Evolutionary conservation across 2,888 invertebrate species (phyloP).

Genomic region (Orthonychiurus folsomi): DNA sequence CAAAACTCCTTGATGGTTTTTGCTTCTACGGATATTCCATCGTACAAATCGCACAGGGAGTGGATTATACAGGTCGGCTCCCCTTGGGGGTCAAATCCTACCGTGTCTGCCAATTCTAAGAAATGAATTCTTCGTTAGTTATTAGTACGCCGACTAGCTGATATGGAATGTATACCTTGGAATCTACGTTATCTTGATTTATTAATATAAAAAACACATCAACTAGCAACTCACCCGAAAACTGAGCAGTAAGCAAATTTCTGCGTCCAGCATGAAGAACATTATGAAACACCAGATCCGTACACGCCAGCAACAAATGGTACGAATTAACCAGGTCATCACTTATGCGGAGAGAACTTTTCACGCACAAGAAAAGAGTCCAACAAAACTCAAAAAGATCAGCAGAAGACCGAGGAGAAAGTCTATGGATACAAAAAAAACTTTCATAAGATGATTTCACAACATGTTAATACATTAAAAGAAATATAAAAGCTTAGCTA

Average conservation of each 20-base stretch:
- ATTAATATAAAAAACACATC: too few species aligned
- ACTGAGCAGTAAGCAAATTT: conserved; percentile 76
- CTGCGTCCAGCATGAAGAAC: conserved; percentile 66
- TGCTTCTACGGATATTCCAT: conserved; percentile 77
- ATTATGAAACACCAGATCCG: conserved; percentile 84
- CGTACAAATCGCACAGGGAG: conserved; percentile 67
- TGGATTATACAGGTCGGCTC: conserved; percentile 75
- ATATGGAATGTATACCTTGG: too few species aligned
- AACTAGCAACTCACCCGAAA: conserved; percentile 71
- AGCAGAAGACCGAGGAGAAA: conserved; percentile 66
- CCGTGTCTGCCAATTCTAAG: conserved; percentile 59
- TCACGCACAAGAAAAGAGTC: conserved; percentile 83
- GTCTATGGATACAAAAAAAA: conserved; percentile 47
- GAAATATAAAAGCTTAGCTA: conserved; percentile 15
- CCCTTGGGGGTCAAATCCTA: conserved; percentile 51
- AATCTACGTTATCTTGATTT: too few species aligned
- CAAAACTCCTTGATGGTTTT: conserved; percentile 82
- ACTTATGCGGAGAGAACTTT: conserved; percentile 73
- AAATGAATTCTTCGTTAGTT: too few species aligned
- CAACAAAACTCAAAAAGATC: conserved; percentile 88
- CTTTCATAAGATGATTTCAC: conserved; percentile 6
- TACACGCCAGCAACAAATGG: conserved; percentile 78
- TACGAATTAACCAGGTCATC: conserved; percentile 91
- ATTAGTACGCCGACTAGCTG: background rate
- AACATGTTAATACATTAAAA: conserved; percentile 10